phyloP scores from a whole-genome alignment of 2,797 vertebrate species.

The Coluber constrictor region DNA sequence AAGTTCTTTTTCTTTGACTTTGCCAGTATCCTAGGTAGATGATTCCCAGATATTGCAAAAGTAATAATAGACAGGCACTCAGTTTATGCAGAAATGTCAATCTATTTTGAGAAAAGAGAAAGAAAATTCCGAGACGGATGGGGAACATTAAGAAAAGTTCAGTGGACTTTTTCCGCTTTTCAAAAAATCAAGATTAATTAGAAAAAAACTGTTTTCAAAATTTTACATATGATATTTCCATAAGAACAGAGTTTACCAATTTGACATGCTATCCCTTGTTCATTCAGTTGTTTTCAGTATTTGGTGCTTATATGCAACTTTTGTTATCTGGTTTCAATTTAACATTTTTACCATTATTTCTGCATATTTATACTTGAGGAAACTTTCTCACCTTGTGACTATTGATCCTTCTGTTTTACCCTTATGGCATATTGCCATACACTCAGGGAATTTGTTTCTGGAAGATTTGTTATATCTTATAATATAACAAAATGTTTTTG shows the following conservation, averaged over 20 bases:
- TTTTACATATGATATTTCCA: neutral
- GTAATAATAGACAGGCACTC: constrained; percentile 19
- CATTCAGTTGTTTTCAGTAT: neutral
- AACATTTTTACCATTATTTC: neutral
- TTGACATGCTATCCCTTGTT: neutral
- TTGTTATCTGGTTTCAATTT: neutral
- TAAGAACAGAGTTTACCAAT: neutral
- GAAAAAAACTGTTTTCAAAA: constrained; percentile 1
- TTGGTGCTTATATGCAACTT: neutral
- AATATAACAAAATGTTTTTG: neutral
- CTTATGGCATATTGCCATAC: neutral
- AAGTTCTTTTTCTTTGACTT: neutral
- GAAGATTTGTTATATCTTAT: neutral
- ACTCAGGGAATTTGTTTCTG: neutral
- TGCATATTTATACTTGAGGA: neutral
- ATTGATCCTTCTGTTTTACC: neutral
- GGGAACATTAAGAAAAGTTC: neutral
- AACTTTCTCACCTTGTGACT: neutral
- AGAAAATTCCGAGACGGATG: neutral
- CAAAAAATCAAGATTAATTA: neutral
- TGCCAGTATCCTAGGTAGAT: constrained; percentile 26
- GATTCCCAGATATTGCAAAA: constrained; percentile 38
- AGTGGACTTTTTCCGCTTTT: neutral
- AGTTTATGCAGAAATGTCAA: constrained; percentile 3
- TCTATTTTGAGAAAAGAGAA: neutral